A percentile compares a stretch with the other conserved stretches of the same genome.
Evolutionary conservation across 2,888 invertebrate species (phyloP).

Genomic region (Venustoraphidia nigricollis): DNA sequence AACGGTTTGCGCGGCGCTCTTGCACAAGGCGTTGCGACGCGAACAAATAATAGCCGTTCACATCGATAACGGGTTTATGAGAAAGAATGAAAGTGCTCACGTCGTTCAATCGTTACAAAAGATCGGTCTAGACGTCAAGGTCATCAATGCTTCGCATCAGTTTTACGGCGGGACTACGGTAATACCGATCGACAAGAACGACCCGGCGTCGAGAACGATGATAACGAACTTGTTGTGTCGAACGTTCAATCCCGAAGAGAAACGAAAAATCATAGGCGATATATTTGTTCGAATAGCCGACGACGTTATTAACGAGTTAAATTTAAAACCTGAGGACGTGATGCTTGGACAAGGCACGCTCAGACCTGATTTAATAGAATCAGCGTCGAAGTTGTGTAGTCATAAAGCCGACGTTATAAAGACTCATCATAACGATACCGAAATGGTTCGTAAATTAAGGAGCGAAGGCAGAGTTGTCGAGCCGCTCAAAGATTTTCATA

Average conservation of each 20-base stretch:
- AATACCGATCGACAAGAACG: conserved; percentile 40
- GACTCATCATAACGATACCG: conserved; percentile 99
- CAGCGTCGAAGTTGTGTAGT: conserved; percentile 71
- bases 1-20: conserved; percentile 94
- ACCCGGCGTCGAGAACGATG: conserved; percentile 37
- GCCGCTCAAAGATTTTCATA: conserved; percentile 97
- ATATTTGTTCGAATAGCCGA: conserved; percentile 91
- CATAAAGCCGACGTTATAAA: conserved; percentile 90
- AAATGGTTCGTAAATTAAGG: conserved; percentile 65
- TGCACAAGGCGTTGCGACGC: conserved; percentile 76
- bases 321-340: conserved; percentile 83
- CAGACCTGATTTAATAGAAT: conserved; percentile 95
- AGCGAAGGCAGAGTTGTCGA: conserved; percentile 81
- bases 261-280: conserved; percentile 96
- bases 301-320: conserved; percentile 74
- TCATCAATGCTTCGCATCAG: conserved; percentile 53
- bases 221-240: conserved; percentile 74
- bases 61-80: conserved; percentile 98
- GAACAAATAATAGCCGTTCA: conserved; percentile 92
- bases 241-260: conserved; percentile 88
- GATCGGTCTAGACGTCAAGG: conserved; percentile 60
- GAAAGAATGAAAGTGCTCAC: conserved; percentile 82
- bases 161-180: conserved; percentile 72
- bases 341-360: conserved; percentile 90
- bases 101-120: conserved; percentile 73